phyloP scores from a whole-genome alignment of 37 sponge, comb jelly and placozoan genomes.

The Beroe forskalii region DNA sequence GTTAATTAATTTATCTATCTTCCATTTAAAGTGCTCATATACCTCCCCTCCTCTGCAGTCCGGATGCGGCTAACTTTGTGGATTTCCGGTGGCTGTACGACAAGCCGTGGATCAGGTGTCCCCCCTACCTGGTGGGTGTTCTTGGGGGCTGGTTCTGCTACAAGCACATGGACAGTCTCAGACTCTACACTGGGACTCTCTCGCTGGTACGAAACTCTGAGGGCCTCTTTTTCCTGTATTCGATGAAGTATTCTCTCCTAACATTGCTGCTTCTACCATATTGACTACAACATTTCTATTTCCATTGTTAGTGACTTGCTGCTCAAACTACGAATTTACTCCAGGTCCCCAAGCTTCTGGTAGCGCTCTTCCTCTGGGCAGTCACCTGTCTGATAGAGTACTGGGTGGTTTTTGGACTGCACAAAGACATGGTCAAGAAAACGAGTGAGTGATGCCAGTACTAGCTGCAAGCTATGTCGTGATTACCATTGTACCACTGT shows the following conservation, averaged over 20 bases:
- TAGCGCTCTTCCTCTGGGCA: neutral
- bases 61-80: neutral
- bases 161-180: conserved; percentile 53
- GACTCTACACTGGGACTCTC: neutral
- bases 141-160: conserved; percentile 49
- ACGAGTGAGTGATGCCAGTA: conserved; percentile 21
- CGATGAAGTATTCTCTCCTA: too few species aligned
- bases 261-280: too few species aligned
- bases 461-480: too few species aligned
- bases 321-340: too few species aligned
- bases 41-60: neutral
- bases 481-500: too few species aligned
- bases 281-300: too few species aligned
- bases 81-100: conserved; percentile 44
- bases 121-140: conserved; percentile 37
- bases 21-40: neutral
- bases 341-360: conserved; percentile 10
- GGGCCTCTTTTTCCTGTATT: neutral
- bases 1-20: too few species aligned
- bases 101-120: conserved; percentile 45
- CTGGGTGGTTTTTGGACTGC: conserved; percentile 27
- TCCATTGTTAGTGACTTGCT: too few species aligned
- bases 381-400: conserved; percentile 1
- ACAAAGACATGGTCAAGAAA: conserved; percentile 26
- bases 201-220: neutral